Evolutionary conservation across 2,888 invertebrate species (phyloP).

Genomic region (Acleris emargana): DNA sequence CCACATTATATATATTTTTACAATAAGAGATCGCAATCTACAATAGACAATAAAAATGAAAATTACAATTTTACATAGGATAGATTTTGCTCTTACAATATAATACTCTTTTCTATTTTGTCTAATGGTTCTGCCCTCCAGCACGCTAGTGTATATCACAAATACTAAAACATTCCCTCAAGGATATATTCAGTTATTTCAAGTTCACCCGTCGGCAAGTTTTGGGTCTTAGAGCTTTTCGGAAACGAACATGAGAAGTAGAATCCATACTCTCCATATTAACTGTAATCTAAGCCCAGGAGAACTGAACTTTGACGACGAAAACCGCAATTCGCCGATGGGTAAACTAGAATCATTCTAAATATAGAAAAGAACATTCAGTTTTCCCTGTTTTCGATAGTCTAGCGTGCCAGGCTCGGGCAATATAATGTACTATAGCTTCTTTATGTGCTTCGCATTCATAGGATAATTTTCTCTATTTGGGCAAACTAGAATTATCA

Average conservation of each 20-base stretch:
- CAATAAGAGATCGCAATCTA: constrained; percentile 37
- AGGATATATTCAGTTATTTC: not conserved
- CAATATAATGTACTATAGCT: constrained; percentile 30
- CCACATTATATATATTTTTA: constrained; percentile 24
- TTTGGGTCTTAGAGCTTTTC: too few species aligned
- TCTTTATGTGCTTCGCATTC: constrained; percentile 10
- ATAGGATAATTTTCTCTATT: constrained; percentile 27
- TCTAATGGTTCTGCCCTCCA: constrained; percentile 23
- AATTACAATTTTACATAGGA: constrained; percentile 28
- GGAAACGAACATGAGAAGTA: too few species aligned
- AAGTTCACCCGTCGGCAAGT: too few species aligned
- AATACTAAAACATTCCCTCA: not conserved
- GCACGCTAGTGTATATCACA: not conserved
- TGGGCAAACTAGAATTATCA: constrained; percentile 28
- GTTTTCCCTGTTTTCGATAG: not conserved
- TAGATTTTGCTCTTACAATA: constrained; percentile 32
- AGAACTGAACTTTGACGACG: too few species aligned
- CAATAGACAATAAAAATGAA: constrained; percentile 30
- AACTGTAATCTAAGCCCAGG: too few species aligned
- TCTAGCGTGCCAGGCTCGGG: not conserved
- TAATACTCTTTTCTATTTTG: constrained; percentile 26
- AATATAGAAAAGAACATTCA: not conserved
- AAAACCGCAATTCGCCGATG: too few species aligned
- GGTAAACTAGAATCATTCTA: too few species aligned
- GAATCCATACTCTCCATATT: too few species aligned